Conservation (phyloP, 2,113 vertebrate species). For the Megaleporinus macrocephalus region DNA sequence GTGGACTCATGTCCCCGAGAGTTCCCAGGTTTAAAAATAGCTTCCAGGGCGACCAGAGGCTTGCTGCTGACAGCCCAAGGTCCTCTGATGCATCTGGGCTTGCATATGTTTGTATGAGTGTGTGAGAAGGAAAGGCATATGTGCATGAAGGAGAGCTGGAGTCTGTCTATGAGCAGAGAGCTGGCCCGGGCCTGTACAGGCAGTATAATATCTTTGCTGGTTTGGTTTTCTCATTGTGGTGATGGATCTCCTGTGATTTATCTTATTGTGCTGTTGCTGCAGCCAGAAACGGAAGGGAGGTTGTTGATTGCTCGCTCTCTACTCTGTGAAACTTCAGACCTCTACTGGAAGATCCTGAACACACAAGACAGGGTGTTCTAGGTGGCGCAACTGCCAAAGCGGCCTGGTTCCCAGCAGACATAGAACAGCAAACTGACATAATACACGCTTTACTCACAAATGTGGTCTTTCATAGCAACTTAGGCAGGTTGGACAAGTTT, state of each 20-base stretch:
- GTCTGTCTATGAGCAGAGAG: conserved; percentile 10
- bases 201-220: conserved; percentile 48
- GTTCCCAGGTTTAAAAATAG: conserved; percentile 65
- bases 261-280: conserved; percentile 58
- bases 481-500: not conserved
- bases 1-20: conserved; percentile 42
- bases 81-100: conserved; percentile 43
- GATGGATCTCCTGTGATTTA: conserved; percentile 60
- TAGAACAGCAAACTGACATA: too few species aligned
- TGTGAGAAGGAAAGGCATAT: conserved; percentile 32
- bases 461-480: not conserved
- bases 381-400: not conserved
- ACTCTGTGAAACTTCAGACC: conserved; percentile 39
- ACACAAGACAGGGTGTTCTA: not conserved
- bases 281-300: conserved; percentile 51
- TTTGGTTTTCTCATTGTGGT: conserved; percentile 73
- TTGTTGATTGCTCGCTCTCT: conserved; percentile 46
- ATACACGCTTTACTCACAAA: not conserved
- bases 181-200: conserved; percentile 57
- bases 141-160: conserved; percentile 48
- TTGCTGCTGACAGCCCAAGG: conserved; percentile 64
- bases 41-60: conserved; percentile 46
- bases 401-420: not conserved
- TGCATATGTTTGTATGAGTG: conserved; percentile 44
- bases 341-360: not conserved